Evolutionary conservation across 2,888 invertebrate genomes (phyloP).

Genomic region (Anaspis maculata): DNA sequence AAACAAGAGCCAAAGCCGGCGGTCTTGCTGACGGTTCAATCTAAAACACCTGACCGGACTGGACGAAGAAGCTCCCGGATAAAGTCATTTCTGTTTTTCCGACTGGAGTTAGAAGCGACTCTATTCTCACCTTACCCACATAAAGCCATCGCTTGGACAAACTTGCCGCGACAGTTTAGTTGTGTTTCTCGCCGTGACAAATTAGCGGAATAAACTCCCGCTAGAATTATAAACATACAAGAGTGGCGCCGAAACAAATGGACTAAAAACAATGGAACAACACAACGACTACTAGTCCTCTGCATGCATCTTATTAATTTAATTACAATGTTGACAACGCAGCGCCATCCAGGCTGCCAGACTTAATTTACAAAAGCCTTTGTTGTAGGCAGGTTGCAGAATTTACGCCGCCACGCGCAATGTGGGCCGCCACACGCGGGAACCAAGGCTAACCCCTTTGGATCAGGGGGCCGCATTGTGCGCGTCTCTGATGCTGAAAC

Average conservation of each 20-base stretch:
- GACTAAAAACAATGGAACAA: conserved; percentile 11
- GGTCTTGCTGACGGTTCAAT: too few relatives aligned
- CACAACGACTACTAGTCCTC: conserved; percentile 4
- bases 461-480: conserved; percentile 10
- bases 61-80: too few relatives aligned
- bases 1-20: too few relatives aligned
- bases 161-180: too few relatives aligned
- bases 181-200: conserved; percentile 7
- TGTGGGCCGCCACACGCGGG: conserved; percentile 8
- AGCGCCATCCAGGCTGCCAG: conserved; percentile 9
- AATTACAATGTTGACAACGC: conserved; percentile 21
- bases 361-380: conserved; percentile 24
- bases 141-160: too few relatives aligned
- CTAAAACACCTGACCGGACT: too few relatives aligned
- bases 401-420: conserved; percentile 18
- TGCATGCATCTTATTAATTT: conserved; percentile 22
- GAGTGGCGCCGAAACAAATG: conserved; percentile 5
- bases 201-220: conserved; percentile 9
- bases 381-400: conserved; percentile 19
- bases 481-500: conserved; percentile 8
- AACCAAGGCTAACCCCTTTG: conserved; percentile 21
- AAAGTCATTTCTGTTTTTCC: too few relatives aligned
- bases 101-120: too few relatives aligned
- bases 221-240: conserved; percentile 1
- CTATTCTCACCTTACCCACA: too few relatives aligned